Evolutionary conservation across 2,113 vertebrate genomes (phyloP).

Genomic region (Capreolus pygargus): DNA sequence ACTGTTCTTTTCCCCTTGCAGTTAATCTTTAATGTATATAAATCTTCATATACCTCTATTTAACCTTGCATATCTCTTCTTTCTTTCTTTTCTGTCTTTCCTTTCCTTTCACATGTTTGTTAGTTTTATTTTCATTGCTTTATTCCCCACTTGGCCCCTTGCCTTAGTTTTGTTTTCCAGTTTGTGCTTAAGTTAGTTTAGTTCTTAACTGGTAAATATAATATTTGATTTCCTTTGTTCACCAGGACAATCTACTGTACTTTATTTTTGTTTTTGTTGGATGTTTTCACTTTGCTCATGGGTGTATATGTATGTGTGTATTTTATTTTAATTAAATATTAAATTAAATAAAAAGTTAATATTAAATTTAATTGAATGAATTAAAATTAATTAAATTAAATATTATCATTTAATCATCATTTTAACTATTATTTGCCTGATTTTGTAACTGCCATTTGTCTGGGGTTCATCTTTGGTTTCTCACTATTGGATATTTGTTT

Average conservation of each 20-base stretch:
- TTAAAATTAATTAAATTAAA: not conserved
- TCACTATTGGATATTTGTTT: not conserved
- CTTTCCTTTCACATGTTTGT: not conserved
- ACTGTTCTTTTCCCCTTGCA: not conserved
- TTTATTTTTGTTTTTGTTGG: not conserved
- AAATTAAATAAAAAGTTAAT: not conserved
- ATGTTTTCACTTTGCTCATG: not conserved
- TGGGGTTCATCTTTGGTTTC: not conserved
- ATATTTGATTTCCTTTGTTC: not conserved
- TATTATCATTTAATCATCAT: not conserved
- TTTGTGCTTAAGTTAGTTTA: not conserved
- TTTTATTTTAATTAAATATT: not conserved
- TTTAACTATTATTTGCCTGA: not conserved
- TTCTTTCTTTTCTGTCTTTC: not conserved
- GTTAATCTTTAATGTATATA: not conserved
- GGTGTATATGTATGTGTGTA: not conserved
- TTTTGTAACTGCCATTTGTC: not conserved
- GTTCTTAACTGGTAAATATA: not conserved
- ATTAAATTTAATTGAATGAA: not conserved
- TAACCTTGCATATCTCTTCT: not conserved
- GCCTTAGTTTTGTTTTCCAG: not conserved
- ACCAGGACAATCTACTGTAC: not conserved
- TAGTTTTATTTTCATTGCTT: not conserved
- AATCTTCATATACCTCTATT: not conserved
- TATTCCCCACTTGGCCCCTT: not conserved